Evolutionary conservation across 2,797 vertebrate species (phyloP), one percentile per base, ranked within the genome.

Genomic region (Neosilurus hyrtlii): DNA sequence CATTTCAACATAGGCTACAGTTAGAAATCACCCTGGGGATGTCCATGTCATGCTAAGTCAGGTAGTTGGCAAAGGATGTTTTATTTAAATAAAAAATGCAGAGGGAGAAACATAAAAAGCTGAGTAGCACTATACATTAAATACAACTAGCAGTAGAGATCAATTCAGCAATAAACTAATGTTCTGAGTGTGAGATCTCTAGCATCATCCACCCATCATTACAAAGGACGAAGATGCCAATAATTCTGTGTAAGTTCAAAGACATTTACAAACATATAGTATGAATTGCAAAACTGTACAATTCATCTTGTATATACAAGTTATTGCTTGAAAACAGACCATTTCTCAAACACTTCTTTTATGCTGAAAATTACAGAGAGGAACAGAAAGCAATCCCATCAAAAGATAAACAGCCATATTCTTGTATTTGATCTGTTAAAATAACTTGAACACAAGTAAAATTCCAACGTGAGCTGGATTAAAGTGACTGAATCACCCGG

Each of bases 401-500:
- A 63, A 63, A 2, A 43, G 35, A 77, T 24, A 62, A 61, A 30
- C 35, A 16, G 22, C 49, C 74, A 56, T 30, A 74, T 57, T 56
- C 26, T 35, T 20, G 10, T 11, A 15, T 37, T 61, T 37, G 56
- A 59, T 75, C 30, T 9, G 20, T 3, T 15, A 12, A 37, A 74
- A 74, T 70, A 14, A 54, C 70, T 72, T 54, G 26, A 26, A 72
- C 14, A 52, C 70, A 2, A 72, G 70, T 72, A 9, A 54, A 72
- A 72, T 72, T 72, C 26, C 70, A 26, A 26, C 24, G 56, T n/a
- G 6, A 1, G 10, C n/a, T 59, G 10, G 16, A 74, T 74, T 74
- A 74, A 57, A 74, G 24, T 56, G 30, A n/a, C 73, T 59, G 11
- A 75, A 59, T 59, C 56, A 37, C 20, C 59, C 6, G 20, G 56